Conservation (phyloP, 2,888 invertebrate species). For the Zygaena filipendulae region DNA sequence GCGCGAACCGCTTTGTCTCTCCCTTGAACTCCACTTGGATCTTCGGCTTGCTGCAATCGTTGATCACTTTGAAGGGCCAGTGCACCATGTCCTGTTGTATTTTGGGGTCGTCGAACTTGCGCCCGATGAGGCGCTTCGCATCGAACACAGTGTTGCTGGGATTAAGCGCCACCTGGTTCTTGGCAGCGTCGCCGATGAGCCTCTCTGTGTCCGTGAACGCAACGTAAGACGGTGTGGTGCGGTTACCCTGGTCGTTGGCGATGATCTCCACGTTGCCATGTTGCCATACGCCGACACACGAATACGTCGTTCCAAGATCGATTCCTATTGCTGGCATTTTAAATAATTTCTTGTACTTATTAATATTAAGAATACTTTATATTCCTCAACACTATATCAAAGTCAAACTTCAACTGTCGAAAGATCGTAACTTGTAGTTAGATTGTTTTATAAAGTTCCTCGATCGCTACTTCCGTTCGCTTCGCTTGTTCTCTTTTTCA, state of each 20-base stretch:
- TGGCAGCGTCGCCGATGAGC: constrained; percentile 87
- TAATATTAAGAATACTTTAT: constrained; percentile 5
- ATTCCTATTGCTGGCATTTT: constrained; percentile 56
- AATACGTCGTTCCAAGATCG: no score
- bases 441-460: no score
- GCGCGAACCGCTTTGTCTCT: constrained; percentile 71
- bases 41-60: constrained; percentile 73
- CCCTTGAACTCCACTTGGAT: constrained; percentile 75
- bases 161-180: constrained; percentile 84
- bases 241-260: constrained; percentile 89
- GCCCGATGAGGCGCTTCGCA: no score
- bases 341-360: constrained; percentile 13
- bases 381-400: background rate
- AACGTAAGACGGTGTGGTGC: constrained; percentile 89
- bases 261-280: constrained; percentile 86
- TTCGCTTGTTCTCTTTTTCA: constrained; percentile 34
- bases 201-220: constrained; percentile 88
- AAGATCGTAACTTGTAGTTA: no score
- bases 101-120: constrained; percentile 78
- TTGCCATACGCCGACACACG: constrained; percentile 88
- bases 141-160: constrained; percentile 79
- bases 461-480: no score
- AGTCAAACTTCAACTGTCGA: background rate
- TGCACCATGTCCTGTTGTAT: constrained; percentile 84
- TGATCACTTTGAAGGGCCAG: constrained; percentile 84